A percentile compares a stretch with the other conserved stretches of the same genome.
phyloP scores from a whole-genome alignment of 2,797 vertebrate genomes.

The Phrynocephalus forsythii region DNA sequence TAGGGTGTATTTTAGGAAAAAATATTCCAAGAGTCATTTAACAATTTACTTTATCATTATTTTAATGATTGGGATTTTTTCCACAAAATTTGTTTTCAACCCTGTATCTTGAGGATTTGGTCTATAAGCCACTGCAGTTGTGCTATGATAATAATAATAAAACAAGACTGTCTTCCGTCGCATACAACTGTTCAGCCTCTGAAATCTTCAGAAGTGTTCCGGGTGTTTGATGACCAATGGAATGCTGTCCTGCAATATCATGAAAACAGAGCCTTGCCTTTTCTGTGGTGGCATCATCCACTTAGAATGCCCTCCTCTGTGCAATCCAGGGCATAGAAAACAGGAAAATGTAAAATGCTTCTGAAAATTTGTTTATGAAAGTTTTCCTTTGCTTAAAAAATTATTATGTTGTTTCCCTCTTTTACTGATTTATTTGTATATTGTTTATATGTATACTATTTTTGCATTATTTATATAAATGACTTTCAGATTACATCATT shows the following conservation, averaged over 20 bases:
- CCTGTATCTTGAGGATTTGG: background rate
- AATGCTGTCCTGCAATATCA: background rate
- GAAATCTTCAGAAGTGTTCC: background rate
- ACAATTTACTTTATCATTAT: background rate
- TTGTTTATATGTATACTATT: background rate
- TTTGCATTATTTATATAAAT: background rate
- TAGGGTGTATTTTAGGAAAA: background rate
- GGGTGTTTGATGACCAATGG: background rate
- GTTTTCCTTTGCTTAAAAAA: background rate
- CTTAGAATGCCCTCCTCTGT: background rate
- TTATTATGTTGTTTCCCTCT: background rate
- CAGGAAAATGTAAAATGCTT: background rate
- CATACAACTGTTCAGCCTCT: background rate
- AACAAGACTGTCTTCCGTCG: background rate
- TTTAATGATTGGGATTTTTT: background rate
- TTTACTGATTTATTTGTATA: background rate
- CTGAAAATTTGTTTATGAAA: background rate
- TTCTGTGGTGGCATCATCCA: background rate
- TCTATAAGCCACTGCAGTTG: background rate
- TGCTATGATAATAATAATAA: background rate
- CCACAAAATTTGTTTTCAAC: background rate
- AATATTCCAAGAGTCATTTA: background rate
- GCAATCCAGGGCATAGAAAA: background rate
- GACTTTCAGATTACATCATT: too few species aligned
- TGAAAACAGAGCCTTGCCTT: background rate